Evolutionary conservation across 2,797 vertebrate genomes (phyloP).

Genomic region (Hapalemur alaotrensis): DNA sequence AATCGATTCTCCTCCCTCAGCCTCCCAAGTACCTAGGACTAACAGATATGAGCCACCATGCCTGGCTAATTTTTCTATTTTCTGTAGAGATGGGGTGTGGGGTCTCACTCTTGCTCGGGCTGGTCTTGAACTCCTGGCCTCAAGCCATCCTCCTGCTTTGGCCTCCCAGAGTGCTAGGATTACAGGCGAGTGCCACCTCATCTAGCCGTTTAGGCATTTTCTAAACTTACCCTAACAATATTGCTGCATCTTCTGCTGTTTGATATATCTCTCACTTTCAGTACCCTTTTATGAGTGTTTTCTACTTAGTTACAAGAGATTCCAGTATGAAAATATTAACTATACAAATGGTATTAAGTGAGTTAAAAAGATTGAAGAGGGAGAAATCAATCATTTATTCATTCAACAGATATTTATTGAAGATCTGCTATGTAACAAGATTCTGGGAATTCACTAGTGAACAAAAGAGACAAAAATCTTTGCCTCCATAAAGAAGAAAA

Average conservation of each 20-base stretch:
- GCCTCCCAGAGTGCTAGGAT: not conserved
- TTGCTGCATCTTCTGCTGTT: conserved; percentile 27
- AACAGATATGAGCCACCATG: not conserved
- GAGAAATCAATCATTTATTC: conserved; percentile 9
- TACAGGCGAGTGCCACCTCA: not conserved
- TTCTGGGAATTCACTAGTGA: conserved; percentile 45
- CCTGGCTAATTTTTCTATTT: not conserved
- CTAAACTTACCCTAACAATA: conserved; percentile 13
- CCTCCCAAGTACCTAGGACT: not conserved
- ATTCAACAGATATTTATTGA: conserved; percentile 41
- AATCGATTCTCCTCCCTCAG: not conserved
- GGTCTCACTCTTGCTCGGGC: not conserved
- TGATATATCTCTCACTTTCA: not conserved
- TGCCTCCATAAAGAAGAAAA: conserved; percentile 13
- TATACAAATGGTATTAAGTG: conserved; percentile 5
- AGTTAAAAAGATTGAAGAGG: conserved; percentile 32
- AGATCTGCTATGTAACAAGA: conserved; percentile 11
- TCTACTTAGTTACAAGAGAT: conserved; percentile 23
- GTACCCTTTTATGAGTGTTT: conserved; percentile 18
- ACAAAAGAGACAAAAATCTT: not conserved
- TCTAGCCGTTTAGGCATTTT: not conserved
- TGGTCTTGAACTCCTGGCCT: not conserved
- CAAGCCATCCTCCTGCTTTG: not conserved
- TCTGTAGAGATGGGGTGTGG: not conserved
- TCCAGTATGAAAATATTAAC: conserved; percentile 30